Evolutionary conservation across 64 coral and sea anemone species (phyloP), one percentile per base, ranked within the genome.

Genomic region (Stichodactyla mertensii): DNA sequence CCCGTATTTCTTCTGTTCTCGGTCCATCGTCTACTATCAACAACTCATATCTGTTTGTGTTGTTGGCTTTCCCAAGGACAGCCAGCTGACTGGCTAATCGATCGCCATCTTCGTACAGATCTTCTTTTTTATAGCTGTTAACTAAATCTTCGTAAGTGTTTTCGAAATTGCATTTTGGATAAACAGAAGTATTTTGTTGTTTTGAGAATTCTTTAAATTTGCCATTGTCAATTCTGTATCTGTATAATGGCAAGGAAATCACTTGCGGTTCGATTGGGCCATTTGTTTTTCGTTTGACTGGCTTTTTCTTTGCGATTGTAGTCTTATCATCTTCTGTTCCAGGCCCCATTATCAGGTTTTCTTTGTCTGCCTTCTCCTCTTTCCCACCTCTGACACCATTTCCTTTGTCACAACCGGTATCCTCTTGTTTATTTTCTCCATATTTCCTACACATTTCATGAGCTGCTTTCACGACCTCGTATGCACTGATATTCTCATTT

Each of bases 21-120:
- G 55, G 83, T 22, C 55, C 83, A 24, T 85, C 55, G 23, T 85
- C 83, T 16, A 85, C 55, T 85, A 85, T 85, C 55, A 85, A 12
- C 27, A 85, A 61, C n/a, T 85, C 83, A 52, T 85, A 85, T 13
- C 6, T 85, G 14, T 60, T 85, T 20, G 83, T 60, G 4, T 85
- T 85, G 0, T 85, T 85, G 5, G 55, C 55, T 36, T 64, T 85
- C 26, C 83, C 83, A 3, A 81, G 54, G 57, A 64, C 83, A 11
- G 55, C 23, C n/a, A 27, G 9, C 36, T 45, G 36, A 16, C 56
- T 60, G 10, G 53, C 57, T 59, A 61, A 64, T 27, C 57, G 10
- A 36, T 60, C 55, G 19, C 60, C 52, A 64, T 61, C 27, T 51
- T 51, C 31, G 27, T 45, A 45, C 36, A 45, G 36, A 45, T 45